A percentile compares a stretch with the other conserved stretches of the same genome.
These are phyloP conservation scores for Corythoichthys intestinalis DNA, from an alignment of 2,113 vertebrate species.

Conservation along the genomic window DNA sequence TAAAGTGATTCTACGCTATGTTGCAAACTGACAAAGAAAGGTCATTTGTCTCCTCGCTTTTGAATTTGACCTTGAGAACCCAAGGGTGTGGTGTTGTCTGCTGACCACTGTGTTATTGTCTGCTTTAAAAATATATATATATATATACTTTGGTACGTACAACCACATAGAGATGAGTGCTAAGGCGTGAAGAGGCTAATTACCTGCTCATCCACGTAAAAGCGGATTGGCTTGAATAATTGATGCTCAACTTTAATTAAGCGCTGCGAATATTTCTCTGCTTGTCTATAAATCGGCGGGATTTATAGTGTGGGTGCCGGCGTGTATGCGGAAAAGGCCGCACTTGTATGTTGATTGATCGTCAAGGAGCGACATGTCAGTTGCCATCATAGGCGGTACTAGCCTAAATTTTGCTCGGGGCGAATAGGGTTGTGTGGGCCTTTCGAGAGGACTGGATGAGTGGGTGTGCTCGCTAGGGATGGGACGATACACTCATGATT, in stretches of 20 bases:
- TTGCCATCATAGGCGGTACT: slow-evolving; percentile 10
- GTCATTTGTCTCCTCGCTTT: slow-evolving; percentile 50
- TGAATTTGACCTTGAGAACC: slow-evolving; percentile 50
- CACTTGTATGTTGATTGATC: slow-evolving; percentile 43
- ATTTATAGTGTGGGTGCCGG: slow-evolving; percentile 51
- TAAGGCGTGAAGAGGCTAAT: slow-evolving; percentile 69
- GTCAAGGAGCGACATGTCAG: slow-evolving; percentile 18
- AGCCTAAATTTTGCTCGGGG: too few species aligned
- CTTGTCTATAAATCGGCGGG: slow-evolving; percentile 60
- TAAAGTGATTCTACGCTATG: slow-evolving; percentile 52
- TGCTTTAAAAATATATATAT: background rate
- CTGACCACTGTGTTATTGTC: slow-evolving; percentile 19
- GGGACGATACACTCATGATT: too few species aligned
- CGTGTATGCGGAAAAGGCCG: slow-evolving; percentile 15
- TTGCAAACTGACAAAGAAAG: slow-evolving; percentile 50
- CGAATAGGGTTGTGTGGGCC: too few species aligned
- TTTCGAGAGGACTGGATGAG: too few species aligned
- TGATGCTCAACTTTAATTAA: slow-evolving; percentile 71
- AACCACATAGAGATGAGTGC: slow-evolving; percentile 43
- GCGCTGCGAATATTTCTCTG: slow-evolving; percentile 68
- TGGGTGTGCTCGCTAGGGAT: too few species aligned
- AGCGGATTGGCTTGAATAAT: slow-evolving; percentile 66
- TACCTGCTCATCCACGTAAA: slow-evolving; percentile 69
- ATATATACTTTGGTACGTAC: slow-evolving; percentile 1
- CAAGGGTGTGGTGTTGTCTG: slow-evolving; percentile 27